These are phyloP conservation scores for Loripinus fragilis DNA, from an alignment of 2,888 invertebrate genomes.

Conservation along the genomic window DNA sequence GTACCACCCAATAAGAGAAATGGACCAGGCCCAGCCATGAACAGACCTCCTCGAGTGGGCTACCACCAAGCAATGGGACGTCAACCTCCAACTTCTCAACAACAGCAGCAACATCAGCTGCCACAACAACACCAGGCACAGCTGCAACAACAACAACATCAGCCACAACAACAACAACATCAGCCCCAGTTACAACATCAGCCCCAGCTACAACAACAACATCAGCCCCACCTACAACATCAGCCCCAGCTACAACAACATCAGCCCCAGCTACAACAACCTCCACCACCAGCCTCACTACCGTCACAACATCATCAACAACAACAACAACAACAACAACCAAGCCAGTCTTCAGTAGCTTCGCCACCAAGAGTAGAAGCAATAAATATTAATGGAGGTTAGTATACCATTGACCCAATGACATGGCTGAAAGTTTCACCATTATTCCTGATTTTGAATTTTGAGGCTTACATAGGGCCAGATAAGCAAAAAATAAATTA, in stretches of 20 bases:
- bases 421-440: no score
- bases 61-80: conserved; percentile 31
- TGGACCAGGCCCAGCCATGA: conserved; percentile 37
- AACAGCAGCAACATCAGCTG: conserved; percentile 21
- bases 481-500: no score
- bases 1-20: conserved; percentile 65
- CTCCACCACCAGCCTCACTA: conserved; percentile 10
- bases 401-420: no score
- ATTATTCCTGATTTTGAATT: no score
- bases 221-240: not conserved
- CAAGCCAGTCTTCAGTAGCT: not conserved
- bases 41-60: conserved; percentile 38
- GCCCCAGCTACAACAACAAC: not conserved
- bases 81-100: conserved; percentile 18
- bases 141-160: conserved; percentile 21
- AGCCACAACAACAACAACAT: conserved; percentile 23
- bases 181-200: not conserved
- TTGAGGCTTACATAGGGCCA: no score
- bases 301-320: conserved; percentile 1
- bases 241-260: not conserved
- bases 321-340: not conserved
- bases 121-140: conserved; percentile 26
- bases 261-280: conserved; percentile 9
- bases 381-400: conserved; percentile 37
- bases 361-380: not conserved